Evolutionary conservation across 64 coral and sea anemone genomes (phyloP), one percentile per base, ranked within the genome.

Genomic region (Orbicella faveolata): DNA sequence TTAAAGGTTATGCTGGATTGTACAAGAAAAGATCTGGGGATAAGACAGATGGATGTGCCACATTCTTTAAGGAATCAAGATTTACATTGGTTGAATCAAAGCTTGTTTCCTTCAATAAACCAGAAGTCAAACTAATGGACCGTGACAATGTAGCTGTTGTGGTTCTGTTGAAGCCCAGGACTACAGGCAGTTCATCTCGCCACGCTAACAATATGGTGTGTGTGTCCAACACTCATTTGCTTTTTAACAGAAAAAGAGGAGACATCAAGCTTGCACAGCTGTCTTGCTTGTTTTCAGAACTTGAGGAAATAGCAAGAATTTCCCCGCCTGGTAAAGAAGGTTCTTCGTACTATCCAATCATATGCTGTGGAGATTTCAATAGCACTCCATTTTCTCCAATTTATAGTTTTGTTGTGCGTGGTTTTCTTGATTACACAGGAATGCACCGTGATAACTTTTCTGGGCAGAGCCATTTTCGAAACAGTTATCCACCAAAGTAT

Each of bases 311-410:
- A 73, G 75, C 90, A 63, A 80, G 26, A 63, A 51, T 75, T 36
- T 67, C 77, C 23, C 12, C 37, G 1, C 17, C 78, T 61, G 74
- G 84, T 62, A 12, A 63, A 80, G 74, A 79, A 87, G 72, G 75
- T 34, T 3, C 7, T 17, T 14, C 51, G 34, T 35, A 94, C 75
- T 72, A 87, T 77, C 89, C 89, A 44, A 80, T 94, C 30, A 92
- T 98, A 44, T 65, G 94, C 15, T 98, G 89, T 94, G 96, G 96
- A 52, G 96, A 98, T 78, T 98, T 98, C 72, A 98, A 98, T 68
- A 98, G 87, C 21, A 74, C 44, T 81, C 96, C 96, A 39, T 98
- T 86, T 75, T 93, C 89, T 44, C 89, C 89, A 48, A 81, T 98
- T 73, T 98, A 98, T 25, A 52, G 80, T 51, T 94, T 92, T 83